Evolutionary conservation across 1,140 invertebrate species (phyloP), one percentile per base, ranked within the genome.

Genomic region (Papilio polytes): DNA sequence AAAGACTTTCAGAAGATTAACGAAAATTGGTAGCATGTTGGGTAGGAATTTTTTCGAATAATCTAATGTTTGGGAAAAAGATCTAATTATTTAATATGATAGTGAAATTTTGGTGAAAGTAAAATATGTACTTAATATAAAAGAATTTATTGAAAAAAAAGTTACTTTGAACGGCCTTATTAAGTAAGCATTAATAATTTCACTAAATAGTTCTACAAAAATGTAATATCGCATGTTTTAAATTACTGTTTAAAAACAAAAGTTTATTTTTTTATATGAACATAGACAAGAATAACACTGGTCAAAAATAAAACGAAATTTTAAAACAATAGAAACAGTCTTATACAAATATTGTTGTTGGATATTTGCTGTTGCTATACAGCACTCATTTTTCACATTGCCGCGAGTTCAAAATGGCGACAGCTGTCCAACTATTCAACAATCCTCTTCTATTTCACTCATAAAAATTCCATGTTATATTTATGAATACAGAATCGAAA

Each of bases 301-400:
- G 8, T 36, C 13, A 51, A 73, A 74, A 76, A 76, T 51, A 53
- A 46, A 46, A 41, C 10, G n/a, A 3, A 46, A 46, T 46, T 74
- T 74, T 46, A 44, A 46, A 74, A 22, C 72, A 46, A 44, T 46
- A 20, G 36, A 74, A 74, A 20, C 53, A 12, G 63, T 36, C 26
- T 73, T 18, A n/a, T 74, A 74, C 41, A 46, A 74, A 46, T 22
- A 74, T 44, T 46, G 12, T 74, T 46, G 72, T 22, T 18, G 72
- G 72, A 20, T 74, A 46, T 74, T 74, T 74, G 41, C 72, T 46
- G 41, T 20, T 74, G 41, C 72, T 46, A 74, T 74, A 44, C 36
- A 3, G 44, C 36, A n/a, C 15, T 74, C 72, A 74, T 74, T 74
- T 74, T 74, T 74, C 72, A 74, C 18, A 22, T 74, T 74, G 72